Evolutionary conservation across 2,888 invertebrate genomes (phyloP).

Genomic region (Trissolcus brochymenae): DNA sequence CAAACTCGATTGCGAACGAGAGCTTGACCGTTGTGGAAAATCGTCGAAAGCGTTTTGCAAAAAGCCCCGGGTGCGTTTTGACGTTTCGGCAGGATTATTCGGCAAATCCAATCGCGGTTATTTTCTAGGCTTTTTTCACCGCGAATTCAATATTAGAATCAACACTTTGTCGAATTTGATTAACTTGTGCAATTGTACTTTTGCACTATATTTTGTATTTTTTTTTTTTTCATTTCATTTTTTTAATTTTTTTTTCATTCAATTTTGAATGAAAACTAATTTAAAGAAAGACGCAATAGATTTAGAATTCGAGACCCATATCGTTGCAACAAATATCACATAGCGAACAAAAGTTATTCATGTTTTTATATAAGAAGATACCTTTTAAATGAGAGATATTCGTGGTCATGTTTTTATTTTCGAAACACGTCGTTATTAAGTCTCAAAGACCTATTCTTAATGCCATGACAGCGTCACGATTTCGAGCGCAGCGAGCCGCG

Average conservation of each 20-base stretch:
- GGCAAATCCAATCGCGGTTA: conserved; percentile 39
- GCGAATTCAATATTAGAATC: conserved; percentile 24
- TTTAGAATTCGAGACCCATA: too few relatives aligned
- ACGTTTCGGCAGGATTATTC: conserved; percentile 13
- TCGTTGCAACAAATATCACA: too few relatives aligned
- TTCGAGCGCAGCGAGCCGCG: conserved; percentile 64
- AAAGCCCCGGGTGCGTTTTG: conserved; percentile 1
- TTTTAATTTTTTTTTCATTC: too few relatives aligned
- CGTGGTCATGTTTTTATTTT: too few relatives aligned
- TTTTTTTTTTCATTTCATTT: neutral
- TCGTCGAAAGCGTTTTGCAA: conserved; percentile 32
- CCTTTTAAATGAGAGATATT: too few relatives aligned
- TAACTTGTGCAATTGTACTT: neutral
- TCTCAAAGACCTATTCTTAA: conserved; percentile 34
- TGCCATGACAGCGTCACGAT: conserved; percentile 44
- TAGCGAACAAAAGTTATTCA: too few relatives aligned
- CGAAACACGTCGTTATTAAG: conserved; percentile 2
- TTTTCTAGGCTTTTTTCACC: conserved; percentile 16
- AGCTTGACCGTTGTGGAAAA: conserved; percentile 45
- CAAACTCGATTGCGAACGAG: conserved; percentile 44
- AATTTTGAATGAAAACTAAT: conserved; percentile 4
- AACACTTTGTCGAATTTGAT: neutral
- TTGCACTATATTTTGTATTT: neutral
- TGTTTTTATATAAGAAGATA: too few relatives aligned
- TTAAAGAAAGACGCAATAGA: neutral